Percentiles rank a stretch among this genome's conserved stretches.
These are phyloP conservation scores for Zaprionus capensis DNA, from an alignment of 1,140 invertebrate species.

Conservation along the genomic window DNA sequence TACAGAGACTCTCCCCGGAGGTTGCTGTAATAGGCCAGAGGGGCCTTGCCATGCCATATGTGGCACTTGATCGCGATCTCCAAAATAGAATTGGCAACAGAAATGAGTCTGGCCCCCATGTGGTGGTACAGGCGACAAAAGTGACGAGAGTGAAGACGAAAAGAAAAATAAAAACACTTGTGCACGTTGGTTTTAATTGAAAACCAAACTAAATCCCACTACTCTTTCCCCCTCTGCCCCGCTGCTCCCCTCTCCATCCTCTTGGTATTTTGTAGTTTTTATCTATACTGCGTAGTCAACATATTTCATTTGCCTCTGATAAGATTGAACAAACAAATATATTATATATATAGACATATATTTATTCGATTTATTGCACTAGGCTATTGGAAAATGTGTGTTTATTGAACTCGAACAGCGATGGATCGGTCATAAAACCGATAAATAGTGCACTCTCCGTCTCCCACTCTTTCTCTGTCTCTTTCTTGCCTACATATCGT, in stretches of 20 bases:
- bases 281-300: neutral
- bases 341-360: constrained; percentile 10
- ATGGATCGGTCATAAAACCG: constrained; percentile 5
- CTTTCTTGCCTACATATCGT: neutral
- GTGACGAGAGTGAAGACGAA: neutral
- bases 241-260: no score
- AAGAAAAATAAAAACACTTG: neutral
- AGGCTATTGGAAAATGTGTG: constrained; percentile 23
- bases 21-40: constrained; percentile 29
- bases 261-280: neutral
- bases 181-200: constrained; percentile 1
- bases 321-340: constrained; percentile 13
- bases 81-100: constrained; percentile 50
- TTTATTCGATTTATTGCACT: constrained; percentile 11
- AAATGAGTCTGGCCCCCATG: neutral
- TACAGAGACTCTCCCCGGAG: constrained; percentile 16
- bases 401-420: constrained; percentile 37
- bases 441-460: constrained; percentile 9
- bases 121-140: constrained; percentile 29
- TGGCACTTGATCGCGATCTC: constrained; percentile 41
- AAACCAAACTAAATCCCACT: neutral
- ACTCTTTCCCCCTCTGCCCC: neutral
- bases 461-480: neutral
- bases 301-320: constrained; percentile 24
- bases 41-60: constrained; percentile 47